These are phyloP conservation scores for Falco berigora DNA, from an alignment of 2,797 vertebrate species.

Conservation along the genomic window DNA sequence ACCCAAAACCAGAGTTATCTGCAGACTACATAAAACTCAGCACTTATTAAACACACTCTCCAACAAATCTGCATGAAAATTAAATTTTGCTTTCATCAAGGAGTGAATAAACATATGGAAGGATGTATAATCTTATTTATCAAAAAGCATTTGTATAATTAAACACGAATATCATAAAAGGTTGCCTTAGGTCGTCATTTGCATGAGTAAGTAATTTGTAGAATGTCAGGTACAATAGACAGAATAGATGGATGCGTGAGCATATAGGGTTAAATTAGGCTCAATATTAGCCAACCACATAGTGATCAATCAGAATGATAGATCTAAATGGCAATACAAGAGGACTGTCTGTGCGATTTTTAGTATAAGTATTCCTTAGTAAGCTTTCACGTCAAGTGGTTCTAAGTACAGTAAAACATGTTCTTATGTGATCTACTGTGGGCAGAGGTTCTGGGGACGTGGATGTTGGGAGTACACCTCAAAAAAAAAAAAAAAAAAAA, in stretches of 20 bases:
- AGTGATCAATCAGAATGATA: constrained; percentile 99
- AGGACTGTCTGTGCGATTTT: constrained; percentile 78
- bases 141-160: constrained; percentile 97
- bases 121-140: constrained; percentile 96
- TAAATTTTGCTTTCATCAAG: constrained; percentile 98
- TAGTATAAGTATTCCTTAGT: constrained; percentile 71
- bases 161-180: constrained; percentile 92
- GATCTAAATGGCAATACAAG: constrained; percentile 94
- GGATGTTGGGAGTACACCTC: background rate
- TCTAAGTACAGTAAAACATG: constrained; percentile 38
- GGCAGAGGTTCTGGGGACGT: background rate
- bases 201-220: constrained; percentile 99
- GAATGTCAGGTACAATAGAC: constrained; percentile 92
- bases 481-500: too few species aligned
- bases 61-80: constrained; percentile 96
- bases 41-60: constrained; percentile 80
- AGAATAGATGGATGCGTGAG: constrained; percentile 89
- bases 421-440: constrained; percentile 3
- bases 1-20: constrained; percentile 65
- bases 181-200: constrained; percentile 91
- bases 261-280: constrained; percentile 97
- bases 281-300: constrained; percentile 95
- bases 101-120: constrained; percentile 85
- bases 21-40: constrained; percentile 82
- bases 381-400: constrained; percentile 61